Evolutionary conservation across 2,888 invertebrate genomes (phyloP).

Genomic region (Himalopsyche tibetana): DNA sequence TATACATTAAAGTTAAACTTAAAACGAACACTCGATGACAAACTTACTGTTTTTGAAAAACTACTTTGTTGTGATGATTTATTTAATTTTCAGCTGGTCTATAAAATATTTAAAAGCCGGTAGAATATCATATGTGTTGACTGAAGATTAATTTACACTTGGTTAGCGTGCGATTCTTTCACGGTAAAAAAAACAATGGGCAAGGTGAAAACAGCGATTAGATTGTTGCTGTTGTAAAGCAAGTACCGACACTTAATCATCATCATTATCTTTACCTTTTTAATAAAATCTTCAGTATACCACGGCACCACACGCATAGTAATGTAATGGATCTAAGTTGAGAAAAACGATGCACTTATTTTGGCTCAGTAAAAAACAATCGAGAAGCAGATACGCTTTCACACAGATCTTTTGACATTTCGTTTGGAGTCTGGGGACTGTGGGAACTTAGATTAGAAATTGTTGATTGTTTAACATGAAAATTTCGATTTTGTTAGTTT

Average conservation of each 20-base stretch:
- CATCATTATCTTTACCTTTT: slow-evolving; percentile 13
- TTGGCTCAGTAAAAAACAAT: slow-evolving; percentile 45
- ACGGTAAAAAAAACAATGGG: slow-evolving; percentile 20
- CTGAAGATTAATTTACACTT: slow-evolving; percentile 38
- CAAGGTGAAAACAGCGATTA: slow-evolving; percentile 37
- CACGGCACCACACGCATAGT: slow-evolving; percentile 32
- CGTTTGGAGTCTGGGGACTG: slow-evolving; percentile 4
- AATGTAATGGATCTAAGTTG: slow-evolving; percentile 37
- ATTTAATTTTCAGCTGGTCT: background rate
- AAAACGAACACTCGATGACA: background rate
- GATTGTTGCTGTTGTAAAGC: slow-evolving; percentile 19
- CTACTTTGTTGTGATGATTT: background rate
- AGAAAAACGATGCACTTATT: slow-evolving; percentile 16
- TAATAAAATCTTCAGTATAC: slow-evolving; percentile 32
- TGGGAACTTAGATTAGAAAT: slow-evolving; percentile 43
- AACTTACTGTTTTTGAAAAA: background rate
- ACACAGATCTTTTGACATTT: slow-evolving; percentile 41
- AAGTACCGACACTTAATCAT: slow-evolving; percentile 23
- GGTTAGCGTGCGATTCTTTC: slow-evolving; percentile 32
- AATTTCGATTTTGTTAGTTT: slow-evolving; percentile 1
- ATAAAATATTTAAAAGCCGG: background rate
- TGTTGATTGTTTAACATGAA: background rate
- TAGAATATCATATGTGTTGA: slow-evolving; percentile 6
- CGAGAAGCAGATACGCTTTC: slow-evolving; percentile 33
- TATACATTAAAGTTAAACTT: background rate